phyloP scores from a whole-genome alignment of 1,140 invertebrate genomes.

The Drosophila subpulchrella region DNA sequence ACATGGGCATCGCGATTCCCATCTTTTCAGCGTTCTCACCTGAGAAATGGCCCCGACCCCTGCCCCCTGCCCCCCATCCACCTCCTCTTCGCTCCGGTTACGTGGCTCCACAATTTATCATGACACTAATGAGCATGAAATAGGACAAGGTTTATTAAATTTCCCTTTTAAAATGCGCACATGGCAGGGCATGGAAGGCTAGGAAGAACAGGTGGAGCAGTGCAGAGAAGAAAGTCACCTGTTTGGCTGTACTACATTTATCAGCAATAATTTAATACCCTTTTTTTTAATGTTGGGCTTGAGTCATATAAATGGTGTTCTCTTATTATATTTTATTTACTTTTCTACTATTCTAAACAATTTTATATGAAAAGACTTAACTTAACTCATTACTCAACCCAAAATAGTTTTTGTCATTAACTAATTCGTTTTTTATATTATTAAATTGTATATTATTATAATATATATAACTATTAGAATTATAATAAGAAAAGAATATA shows the following conservation, averaged over 20 bases:
- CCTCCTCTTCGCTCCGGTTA: conserved; percentile 32
- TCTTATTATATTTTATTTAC: too few species aligned
- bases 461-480: too few species aligned
- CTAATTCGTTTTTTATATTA: too few species aligned
- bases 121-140: conserved; percentile 81
- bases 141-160: conserved; percentile 81
- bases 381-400: too few species aligned
- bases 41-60: conserved; percentile 32
- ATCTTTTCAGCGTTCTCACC: conserved; percentile 31
- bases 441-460: too few species aligned
- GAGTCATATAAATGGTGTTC: too few species aligned
- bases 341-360: too few species aligned
- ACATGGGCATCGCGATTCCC: conserved; percentile 34
- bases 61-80: not conserved
- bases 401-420: too few species aligned
- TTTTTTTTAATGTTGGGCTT: too few species aligned
- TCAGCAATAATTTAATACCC: too few species aligned
- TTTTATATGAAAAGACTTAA: too few species aligned
- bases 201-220: conserved; percentile 9
- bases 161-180: conserved; percentile 80
- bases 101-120: conserved; percentile 70
- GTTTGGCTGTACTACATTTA: not conserved
- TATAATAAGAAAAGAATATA: too few species aligned
- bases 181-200: conserved; percentile 35
- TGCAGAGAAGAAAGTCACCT: conserved; percentile 2